Percentiles rank a stretch among this genome's conserved stretches.
Conservation (phyloP, 2,113 vertebrate species). For the Atractosteus spatula region DNA sequence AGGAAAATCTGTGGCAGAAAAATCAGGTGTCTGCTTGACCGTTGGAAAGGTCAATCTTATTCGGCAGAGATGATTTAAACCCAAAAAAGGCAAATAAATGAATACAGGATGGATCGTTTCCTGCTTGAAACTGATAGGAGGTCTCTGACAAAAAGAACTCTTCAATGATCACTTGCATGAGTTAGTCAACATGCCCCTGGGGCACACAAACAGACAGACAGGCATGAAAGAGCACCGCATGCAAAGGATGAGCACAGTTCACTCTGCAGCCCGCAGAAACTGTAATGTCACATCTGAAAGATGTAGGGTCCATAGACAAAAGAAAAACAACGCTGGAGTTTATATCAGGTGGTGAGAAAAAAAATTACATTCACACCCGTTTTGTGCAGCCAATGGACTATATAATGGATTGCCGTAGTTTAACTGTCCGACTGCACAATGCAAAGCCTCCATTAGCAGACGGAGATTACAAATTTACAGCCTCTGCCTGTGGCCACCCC, state of each 20-base stretch:
- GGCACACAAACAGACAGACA: constrained; percentile 7
- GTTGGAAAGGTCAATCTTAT: constrained; percentile 28
- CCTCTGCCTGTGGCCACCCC: too few relatives aligned
- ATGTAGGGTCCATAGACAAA: too few relatives aligned
- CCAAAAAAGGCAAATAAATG: not conserved
- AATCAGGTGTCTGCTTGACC: too few relatives aligned
- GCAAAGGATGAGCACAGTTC: constrained; percentile 7
- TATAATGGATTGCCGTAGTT: too few relatives aligned
- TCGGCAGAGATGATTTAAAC: constrained; percentile 8
- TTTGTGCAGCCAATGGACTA: too few relatives aligned
- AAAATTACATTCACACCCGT: too few relatives aligned
- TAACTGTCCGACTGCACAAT: too few relatives aligned
- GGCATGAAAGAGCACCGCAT: not conserved
- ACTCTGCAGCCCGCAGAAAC: not conserved
- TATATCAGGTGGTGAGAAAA: too few relatives aligned
- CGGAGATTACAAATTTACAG: too few relatives aligned
- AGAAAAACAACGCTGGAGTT: too few relatives aligned
- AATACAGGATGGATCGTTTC: not conserved
- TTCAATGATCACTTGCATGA: constrained; percentile 3
- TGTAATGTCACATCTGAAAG: too few relatives aligned
- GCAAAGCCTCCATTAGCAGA: not conserved
- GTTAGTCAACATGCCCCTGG: constrained; percentile 15
- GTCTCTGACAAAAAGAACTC: constrained; percentile 7
- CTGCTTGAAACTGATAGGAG: not conserved
- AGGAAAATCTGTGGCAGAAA: too few relatives aligned